Evolutionary conservation across 2,888 invertebrate genomes (phyloP), one percentile per base, ranked within the genome.

Genomic region (Glyphotaelius pellucidus): DNA sequence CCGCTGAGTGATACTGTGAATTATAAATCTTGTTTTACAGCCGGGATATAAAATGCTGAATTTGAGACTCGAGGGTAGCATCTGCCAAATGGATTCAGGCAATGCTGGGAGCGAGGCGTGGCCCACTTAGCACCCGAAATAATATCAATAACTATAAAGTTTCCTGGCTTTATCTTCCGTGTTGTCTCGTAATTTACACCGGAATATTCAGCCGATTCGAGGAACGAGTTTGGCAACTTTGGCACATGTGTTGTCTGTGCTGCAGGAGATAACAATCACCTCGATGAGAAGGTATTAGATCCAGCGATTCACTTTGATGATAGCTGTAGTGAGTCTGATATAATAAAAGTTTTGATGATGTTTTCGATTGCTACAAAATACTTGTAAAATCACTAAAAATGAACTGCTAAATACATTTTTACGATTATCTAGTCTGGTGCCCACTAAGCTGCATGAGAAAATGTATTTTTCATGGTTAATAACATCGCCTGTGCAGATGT

Each of bases 61-160:
- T 95, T 95, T 95, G 89, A 95, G 96, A 96, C 96, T 95, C 95
- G 96, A 67, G 87, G 92, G 92, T 86, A 91, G 92, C 93, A 93
- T 93, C 93, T 93, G 93, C 93, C 93, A 93, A 93, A 93, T 93
- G 93, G 93, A 93, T 92, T 89, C 87, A 80, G 89, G 93, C 93
- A 93, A 92, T 93, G 93, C 93, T 30, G 80, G 19, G 47, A 90
- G 85, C 91, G 92, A 80, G 80, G 92, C 89, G 85, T 81, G 84
- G 47, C 79, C 80, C 91, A 92, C 92, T 93, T 92, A 92, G 90
- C 89, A 90, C 91, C 93, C 91, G 80, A 89, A 93, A 93, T 93
- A 93, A 92, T 93, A 92, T 91, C 93, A 92, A 93, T 93, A 92
- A 93, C 93, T 92, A 92, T 92, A 92, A 93, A 93, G 90, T 92